A percentile compares a stretch with the other conserved stretches of the same genome.
phyloP scores from a whole-genome alignment of 1,140 invertebrate species.

The Drosophila micromelanica region DNA sequence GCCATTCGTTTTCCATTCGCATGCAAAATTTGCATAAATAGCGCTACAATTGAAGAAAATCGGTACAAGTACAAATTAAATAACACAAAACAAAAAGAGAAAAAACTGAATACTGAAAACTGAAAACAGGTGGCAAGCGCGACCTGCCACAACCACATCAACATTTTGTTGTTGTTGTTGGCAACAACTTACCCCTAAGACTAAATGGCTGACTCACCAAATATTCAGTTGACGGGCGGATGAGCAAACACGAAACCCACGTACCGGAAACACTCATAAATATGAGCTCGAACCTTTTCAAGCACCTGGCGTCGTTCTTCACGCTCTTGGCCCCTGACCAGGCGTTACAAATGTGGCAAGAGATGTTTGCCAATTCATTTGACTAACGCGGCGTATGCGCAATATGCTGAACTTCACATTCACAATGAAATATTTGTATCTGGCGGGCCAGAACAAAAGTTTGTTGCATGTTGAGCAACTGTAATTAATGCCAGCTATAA shows the following conservation, averaged over 20 bases:
- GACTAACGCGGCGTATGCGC: conserved; percentile 45
- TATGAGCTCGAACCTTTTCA: conserved; percentile 32
- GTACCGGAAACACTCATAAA: conserved; percentile 78
- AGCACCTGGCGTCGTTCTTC: conserved; percentile 28
- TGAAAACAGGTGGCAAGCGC: conserved; percentile 28
- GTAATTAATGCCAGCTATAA: conserved; percentile 55
- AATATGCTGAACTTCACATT: conserved; percentile 37
- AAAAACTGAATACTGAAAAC: conserved; percentile 39
- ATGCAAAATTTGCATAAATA: conserved; percentile 78
- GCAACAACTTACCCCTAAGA: conserved; percentile 21
- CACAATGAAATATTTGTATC: conserved; percentile 19
- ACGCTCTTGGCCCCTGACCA: conserved; percentile 56
- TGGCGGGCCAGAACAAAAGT: conserved; percentile 54
- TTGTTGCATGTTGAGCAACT: conserved; percentile 61
- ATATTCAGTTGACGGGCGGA: conserved; percentile 15
- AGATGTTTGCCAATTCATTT: conserved; percentile 53
- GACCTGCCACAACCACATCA: conserved; percentile 42
- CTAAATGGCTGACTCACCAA: conserved; percentile 58
- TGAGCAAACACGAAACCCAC: conserved; percentile 37
- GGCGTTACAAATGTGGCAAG: conserved; percentile 39
- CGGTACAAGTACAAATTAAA: conserved; percentile 73
- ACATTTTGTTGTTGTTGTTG: no score
- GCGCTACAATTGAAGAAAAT: conserved; percentile 81
- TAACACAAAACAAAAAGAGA: conserved; percentile 29
- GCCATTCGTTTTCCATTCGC: conserved; percentile 35